Evolutionary conservation across 2,797 vertebrate genomes (phyloP).

Genomic region (Acrocephalus scirpaceus): DNA sequence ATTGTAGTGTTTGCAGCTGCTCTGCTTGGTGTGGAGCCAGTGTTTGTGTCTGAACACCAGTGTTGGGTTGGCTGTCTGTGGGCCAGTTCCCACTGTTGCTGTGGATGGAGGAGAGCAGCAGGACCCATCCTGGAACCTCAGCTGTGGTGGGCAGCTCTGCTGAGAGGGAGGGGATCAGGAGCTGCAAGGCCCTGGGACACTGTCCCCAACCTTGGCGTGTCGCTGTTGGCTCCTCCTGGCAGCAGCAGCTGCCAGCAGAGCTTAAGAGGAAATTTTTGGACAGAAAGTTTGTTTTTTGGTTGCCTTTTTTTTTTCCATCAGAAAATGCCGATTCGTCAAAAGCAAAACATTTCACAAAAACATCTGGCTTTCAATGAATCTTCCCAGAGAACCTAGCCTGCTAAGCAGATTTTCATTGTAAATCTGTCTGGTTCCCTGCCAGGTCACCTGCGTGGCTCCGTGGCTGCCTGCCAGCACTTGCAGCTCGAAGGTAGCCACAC

Average conservation of each 20-base stretch:
- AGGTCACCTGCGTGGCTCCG: slow-evolving; percentile 63
- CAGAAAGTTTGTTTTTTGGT: neutral
- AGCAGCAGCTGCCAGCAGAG: neutral
- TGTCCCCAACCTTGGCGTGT: fast-evolving
- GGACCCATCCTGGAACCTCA: neutral
- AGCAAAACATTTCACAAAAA: slow-evolving; percentile 66
- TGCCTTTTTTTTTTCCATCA: neutral
- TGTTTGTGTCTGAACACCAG: neutral
- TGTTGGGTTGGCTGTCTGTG: neutral
- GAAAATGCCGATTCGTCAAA: slow-evolving; percentile 70
- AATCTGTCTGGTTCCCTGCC: slow-evolving; percentile 71
- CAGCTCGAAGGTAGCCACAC: neutral
- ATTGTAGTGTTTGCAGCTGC: neutral
- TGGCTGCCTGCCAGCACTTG: slow-evolving; percentile 46
- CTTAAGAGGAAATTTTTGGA: slow-evolving; percentile 9
- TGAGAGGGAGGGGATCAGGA: neutral
- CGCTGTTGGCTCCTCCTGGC: neutral
- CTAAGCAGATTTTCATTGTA: slow-evolving; percentile 74
- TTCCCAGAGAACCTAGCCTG: slow-evolving; percentile 65
- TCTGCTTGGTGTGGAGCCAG: neutral
- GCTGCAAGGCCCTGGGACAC: neutral
- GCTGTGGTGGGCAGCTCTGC: fast-evolving
- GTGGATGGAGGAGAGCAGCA: neutral
- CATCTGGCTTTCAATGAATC: slow-evolving; percentile 73
- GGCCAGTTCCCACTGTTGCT: neutral